Evolutionary conservation across 2,797 vertebrate species (phyloP).

Genomic region (Eupleurogrammus muticus): DNA sequence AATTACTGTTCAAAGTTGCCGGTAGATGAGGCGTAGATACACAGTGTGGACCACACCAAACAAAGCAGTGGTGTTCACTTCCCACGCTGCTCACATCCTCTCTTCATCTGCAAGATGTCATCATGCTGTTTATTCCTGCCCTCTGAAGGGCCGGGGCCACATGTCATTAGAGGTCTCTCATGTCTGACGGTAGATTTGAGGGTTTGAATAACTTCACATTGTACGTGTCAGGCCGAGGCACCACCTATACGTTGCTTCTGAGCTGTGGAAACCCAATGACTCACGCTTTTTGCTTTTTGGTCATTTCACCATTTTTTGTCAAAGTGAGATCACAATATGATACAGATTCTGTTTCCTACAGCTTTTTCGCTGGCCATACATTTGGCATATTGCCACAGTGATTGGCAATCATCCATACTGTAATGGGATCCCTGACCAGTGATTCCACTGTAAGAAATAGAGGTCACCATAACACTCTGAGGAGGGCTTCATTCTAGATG

Average conservation of each 20-base stretch:
- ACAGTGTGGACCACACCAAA: neutral
- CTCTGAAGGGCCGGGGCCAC: conserved; percentile 5
- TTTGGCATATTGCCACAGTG: too few relatives aligned
- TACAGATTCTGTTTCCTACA: too few relatives aligned
- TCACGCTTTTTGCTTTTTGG: neutral
- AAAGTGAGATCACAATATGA: neutral
- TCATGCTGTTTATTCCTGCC: conserved; percentile 28
- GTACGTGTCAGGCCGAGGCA: conserved; percentile 12
- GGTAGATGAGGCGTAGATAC: neutral
- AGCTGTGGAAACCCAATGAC: conserved; percentile 1
- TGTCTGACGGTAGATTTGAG: conserved; percentile 22
- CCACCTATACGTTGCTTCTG: conserved; percentile 10
- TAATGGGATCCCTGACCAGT: too few relatives aligned
- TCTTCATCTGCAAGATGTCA: conserved; percentile 23
- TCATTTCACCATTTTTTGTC: neutral
- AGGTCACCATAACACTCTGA: too few relatives aligned
- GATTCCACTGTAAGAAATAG: too few relatives aligned
- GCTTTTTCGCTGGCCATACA: too few relatives aligned
- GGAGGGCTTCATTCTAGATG: too few relatives aligned
- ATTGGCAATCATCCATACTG: too few relatives aligned
- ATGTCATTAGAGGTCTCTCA: conserved; percentile 30
- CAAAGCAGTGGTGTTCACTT: conserved; percentile 7
- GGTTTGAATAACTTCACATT: conserved; percentile 17
- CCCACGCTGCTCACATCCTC: conserved; percentile 18
- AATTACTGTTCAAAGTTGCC: neutral